Percentiles rank a stretch among this genome's conserved stretches.
phyloP scores from a whole-genome alignment of 2,888 invertebrate genomes.

The Chydorus sphaericus region DNA sequence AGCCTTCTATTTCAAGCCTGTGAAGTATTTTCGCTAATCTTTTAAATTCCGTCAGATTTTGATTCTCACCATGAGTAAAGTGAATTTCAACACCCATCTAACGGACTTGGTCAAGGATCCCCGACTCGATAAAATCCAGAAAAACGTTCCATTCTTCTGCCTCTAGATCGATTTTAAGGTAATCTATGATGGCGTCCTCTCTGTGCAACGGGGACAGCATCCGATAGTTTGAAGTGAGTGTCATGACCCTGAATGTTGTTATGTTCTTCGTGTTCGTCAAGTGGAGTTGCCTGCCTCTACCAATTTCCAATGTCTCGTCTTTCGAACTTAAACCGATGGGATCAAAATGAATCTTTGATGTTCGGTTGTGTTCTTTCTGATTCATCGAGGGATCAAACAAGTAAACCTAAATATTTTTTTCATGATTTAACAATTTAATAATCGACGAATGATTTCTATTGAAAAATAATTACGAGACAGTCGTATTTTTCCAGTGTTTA shows the following conservation, averaged over 20 bases:
- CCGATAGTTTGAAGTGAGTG: background rate
- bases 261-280: background rate
- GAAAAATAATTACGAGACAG: no score
- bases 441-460: no score
- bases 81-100: no score
- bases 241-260: no score
- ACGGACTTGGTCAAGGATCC: no score
- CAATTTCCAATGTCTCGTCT: no score
- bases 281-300: background rate
- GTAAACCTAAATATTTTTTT: no score
- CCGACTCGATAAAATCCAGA: background rate
- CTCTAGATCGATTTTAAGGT: background rate
- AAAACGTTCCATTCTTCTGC: background rate
- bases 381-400: constrained; percentile 13
- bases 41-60: no score
- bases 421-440: no score
- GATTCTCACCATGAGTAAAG: no score
- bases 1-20: background rate
- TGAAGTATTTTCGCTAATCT: no score
- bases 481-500: background rate
- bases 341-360: constrained; percentile 23
- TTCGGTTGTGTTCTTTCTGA: constrained; percentile 17
- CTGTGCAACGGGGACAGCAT: background rate
- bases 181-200: background rate
- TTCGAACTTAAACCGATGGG: constrained; percentile 12